A percentile compares a stretch with the other conserved stretches of the same genome.
Conservation (phyloP, 2,888 invertebrate species). For the Buathra laborator region DNA sequence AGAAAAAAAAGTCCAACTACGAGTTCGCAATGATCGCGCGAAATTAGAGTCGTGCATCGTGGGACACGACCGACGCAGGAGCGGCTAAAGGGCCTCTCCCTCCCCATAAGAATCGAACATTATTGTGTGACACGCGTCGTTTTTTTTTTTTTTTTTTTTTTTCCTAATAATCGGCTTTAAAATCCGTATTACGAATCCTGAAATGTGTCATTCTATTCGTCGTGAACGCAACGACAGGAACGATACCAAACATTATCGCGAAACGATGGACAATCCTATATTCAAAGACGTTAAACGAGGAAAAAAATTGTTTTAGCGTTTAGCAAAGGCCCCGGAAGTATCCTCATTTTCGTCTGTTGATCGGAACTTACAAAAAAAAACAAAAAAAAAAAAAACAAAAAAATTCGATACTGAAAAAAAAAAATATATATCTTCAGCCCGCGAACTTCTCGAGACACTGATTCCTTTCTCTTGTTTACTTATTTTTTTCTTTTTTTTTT, state of each 20-base stretch:
- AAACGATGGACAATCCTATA: conserved; percentile 18
- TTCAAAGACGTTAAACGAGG: conserved; percentile 37
- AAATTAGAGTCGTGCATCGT: conserved; percentile 25
- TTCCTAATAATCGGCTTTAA: conserved; percentile 23
- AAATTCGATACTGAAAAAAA: conserved; percentile 15
- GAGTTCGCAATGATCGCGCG: conserved; percentile 52
- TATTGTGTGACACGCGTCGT: neutral
- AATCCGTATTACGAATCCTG: neutral
- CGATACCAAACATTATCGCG: conserved; percentile 35
- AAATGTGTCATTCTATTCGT: neutral
- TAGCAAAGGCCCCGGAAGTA: conserved; percentile 13
- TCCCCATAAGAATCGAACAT: conserved; percentile 11
- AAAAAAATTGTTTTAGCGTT: conserved; percentile 26
- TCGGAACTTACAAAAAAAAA: conserved; percentile 28
- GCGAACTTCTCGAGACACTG: conserved; percentile 19
- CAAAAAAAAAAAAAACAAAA: conserved; percentile 21
- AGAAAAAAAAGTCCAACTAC: conserved; percentile 22
- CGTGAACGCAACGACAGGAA: conserved; percentile 26
- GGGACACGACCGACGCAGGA: conserved; percentile 1
- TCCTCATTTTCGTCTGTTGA: conserved; percentile 24
- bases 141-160: neutral
- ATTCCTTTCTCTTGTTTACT: conserved; percentile 4
- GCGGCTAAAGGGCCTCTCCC: neutral
- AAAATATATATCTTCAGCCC: conserved; percentile 27
- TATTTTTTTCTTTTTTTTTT: neutral